phyloP scores from a whole-genome alignment of 2,113 vertebrate species.

The Aegotheles bennettii region DNA sequence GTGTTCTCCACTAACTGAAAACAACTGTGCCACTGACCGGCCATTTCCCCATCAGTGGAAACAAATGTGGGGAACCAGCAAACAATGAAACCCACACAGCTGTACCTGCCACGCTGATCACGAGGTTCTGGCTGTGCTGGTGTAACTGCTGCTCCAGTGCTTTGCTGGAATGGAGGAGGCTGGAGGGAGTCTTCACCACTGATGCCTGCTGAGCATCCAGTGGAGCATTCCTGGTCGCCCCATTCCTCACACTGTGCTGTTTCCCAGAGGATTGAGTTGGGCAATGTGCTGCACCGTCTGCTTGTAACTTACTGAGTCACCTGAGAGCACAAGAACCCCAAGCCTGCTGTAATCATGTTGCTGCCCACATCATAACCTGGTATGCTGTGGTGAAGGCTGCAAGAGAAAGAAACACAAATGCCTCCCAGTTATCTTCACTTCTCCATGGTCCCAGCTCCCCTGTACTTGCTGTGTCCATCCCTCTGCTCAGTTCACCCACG shows the following conservation, averaged over 20 bases:
- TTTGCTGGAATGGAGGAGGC: not conserved
- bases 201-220: not conserved
- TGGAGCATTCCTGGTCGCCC: not conserved
- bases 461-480: not conserved
- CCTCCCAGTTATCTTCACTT: not conserved
- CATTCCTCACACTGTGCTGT: rapidly evolving
- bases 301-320: not conserved
- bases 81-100: rapidly evolving
- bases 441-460: not conserved
- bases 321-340: not conserved
- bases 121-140: not conserved
- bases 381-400: rapidly evolving
- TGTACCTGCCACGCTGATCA: not conserved
- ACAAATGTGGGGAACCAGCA: rapidly evolving
- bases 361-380: not conserved
- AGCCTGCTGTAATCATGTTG: not conserved
- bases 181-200: not conserved
- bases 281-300: rapidly evolving
- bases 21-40: rapidly evolving
- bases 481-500: not conserved
- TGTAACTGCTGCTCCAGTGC: not conserved
- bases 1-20: not conserved
- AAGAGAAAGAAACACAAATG: not conserved
- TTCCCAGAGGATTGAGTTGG: not conserved
- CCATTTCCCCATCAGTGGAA: not conserved